These are phyloP conservation scores for Ailurus styani DNA, from an alignment of 2,113 vertebrate genomes.

Conservation along the genomic window DNA sequence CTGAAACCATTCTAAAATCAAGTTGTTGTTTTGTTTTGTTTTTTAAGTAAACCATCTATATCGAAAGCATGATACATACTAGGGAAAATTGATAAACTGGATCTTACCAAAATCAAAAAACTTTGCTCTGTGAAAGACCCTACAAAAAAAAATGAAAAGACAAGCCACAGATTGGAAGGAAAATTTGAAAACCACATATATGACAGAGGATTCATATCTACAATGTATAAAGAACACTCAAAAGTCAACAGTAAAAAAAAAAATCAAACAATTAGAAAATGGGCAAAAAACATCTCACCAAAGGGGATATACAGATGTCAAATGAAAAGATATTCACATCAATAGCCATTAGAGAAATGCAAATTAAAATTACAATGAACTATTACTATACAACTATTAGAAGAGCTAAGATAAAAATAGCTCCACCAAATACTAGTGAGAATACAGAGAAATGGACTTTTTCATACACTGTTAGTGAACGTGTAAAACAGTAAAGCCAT, in stretches of 20 bases:
- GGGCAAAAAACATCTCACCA: not conserved
- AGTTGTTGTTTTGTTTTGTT: not conserved
- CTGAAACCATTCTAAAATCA: not conserved
- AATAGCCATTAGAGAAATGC: not conserved
- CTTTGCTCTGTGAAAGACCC: not conserved
- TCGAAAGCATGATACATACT: not conserved
- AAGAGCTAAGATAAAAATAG: not conserved
- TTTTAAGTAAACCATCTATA: not conserved
- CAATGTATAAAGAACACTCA: not conserved
- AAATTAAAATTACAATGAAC: not conserved
- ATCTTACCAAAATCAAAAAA: not conserved
- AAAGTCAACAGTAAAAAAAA: not conserved
- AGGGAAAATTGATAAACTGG: not conserved
- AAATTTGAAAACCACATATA: not conserved
- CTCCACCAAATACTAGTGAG: not conserved
- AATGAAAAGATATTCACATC: not conserved
- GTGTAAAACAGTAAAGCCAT: not conserved
- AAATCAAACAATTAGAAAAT: not conserved
- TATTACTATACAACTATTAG: not conserved
- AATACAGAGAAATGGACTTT: not conserved
- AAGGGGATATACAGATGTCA: not conserved
- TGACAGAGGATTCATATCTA: not conserved
- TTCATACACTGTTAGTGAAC: not conserved
- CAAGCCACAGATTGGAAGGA: not conserved
- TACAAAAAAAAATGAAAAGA: not conserved